Percentiles rank a stretch among this genome's conserved stretches.
Conservation (phyloP, 2,113 vertebrate genomes). For the Cavia aperea region DNA sequence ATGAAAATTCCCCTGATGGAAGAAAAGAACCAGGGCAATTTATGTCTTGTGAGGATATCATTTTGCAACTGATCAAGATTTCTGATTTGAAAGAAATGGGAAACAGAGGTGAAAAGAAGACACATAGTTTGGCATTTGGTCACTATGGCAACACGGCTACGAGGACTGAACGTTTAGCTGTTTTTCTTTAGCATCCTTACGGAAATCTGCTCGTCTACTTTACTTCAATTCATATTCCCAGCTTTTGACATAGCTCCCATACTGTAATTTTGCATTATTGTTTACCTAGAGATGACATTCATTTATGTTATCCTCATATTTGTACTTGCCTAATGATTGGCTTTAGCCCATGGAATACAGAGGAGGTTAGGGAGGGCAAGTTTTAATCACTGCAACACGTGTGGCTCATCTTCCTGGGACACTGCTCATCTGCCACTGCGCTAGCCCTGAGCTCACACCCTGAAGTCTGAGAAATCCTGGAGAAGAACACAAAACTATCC, state of each 20-base stretch:
- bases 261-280: background rate
- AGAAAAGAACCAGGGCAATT: background rate
- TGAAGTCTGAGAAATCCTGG: background rate
- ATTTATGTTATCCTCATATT: background rate
- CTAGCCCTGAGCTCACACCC: background rate
- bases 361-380: background rate
- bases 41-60: background rate
- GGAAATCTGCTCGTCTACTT: background rate
- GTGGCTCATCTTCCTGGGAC: background rate
- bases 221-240: background rate
- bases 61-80: background rate
- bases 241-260: background rate
- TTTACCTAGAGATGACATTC: background rate
- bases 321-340: background rate
- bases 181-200: background rate
- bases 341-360: background rate
- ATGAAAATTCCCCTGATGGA: background rate
- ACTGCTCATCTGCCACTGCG: rapidly evolving
- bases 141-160: background rate
- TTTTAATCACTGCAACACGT: background rate
- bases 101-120: background rate
- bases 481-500: background rate
- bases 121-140: background rate
- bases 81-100: background rate
- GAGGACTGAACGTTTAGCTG: background rate